phyloP scores from a whole-genome alignment of 2,888 invertebrate species.

The Invenusta paracnida region DNA sequence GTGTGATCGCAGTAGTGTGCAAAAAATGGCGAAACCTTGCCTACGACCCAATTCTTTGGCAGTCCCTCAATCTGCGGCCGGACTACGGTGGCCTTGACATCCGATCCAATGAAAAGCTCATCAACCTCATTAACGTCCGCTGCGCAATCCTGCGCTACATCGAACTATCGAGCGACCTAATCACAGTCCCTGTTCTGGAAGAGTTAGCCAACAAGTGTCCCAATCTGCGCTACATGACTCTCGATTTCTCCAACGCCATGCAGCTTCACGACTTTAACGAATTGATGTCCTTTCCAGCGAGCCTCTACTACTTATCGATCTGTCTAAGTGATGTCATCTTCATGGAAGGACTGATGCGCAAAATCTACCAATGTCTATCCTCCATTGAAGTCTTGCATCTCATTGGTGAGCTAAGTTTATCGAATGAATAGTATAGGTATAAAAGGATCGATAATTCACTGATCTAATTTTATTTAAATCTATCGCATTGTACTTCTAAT shows the following conservation, averaged over 20 bases:
- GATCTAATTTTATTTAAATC: no score
- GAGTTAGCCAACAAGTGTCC: constrained; percentile 79
- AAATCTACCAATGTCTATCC: constrained; percentile 98
- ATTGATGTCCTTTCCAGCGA: constrained; percentile 95
- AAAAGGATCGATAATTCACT: no score
- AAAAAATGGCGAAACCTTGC: constrained; percentile 91
- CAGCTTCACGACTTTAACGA: constrained; percentile 93
- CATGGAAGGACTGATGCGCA: constrained; percentile 99
- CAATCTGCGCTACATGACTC: constrained; percentile 68
- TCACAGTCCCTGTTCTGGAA: constrained; percentile 90
- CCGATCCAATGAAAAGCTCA: constrained; percentile 45
- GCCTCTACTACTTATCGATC: constrained; percentile 85
- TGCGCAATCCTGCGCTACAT: constrained; percentile 65
- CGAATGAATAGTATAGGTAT: no score
- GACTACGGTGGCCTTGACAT: constrained; percentile 92
- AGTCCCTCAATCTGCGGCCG: constrained; percentile 86
- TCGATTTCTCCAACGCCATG: constrained; percentile 91
- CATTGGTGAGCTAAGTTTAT: constrained; percentile 72
- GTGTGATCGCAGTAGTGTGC: constrained; percentile 84
- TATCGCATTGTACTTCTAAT: no score
- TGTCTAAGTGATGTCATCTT: constrained; percentile 98
- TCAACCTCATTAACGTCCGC: constrained; percentile 51
- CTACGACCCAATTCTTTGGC: constrained; percentile 90
- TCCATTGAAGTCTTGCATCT: constrained; percentile 92
- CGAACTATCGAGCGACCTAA: constrained; percentile 87